These are phyloP conservation scores for Alectura lathami DNA, from an alignment of 2,113 vertebrate genomes.

Conservation along the genomic window DNA sequence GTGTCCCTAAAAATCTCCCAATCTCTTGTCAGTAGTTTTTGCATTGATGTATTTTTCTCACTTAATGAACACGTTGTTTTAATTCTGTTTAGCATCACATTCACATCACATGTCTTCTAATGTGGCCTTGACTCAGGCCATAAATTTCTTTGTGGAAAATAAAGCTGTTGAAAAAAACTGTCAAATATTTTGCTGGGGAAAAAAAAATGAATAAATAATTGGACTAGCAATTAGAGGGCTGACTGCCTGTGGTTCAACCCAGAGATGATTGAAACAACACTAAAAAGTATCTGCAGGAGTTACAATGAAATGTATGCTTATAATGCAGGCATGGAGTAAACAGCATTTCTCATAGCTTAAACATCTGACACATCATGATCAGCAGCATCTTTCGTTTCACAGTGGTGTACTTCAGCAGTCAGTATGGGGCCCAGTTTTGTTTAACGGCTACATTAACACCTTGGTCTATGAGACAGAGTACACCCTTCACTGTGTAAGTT, in stretches of 20 bases:
- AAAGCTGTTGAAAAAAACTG: background rate
- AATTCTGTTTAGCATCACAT: background rate
- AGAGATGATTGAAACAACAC: background rate
- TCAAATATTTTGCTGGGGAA: background rate
- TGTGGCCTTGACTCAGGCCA: background rate
- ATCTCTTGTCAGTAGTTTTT: background rate
- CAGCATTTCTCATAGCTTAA: fast-evolving
- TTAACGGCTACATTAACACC: background rate
- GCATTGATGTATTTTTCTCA: background rate
- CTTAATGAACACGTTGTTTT: background rate
- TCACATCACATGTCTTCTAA: background rate
- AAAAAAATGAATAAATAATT: background rate
- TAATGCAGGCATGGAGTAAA: background rate
- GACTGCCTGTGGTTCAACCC: background rate
- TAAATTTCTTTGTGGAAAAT: background rate
- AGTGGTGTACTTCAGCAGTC: background rate
- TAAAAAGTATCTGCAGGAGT: background rate
- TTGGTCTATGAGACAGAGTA: background rate
- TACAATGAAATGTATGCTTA: background rate
- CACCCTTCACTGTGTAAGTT: background rate
- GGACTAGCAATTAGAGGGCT: background rate
- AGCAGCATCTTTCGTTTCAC: background rate
- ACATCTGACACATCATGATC: background rate
- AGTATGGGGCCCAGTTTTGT: background rate
- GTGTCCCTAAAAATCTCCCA: background rate